phyloP scores from a whole-genome alignment of 1,140 invertebrate species.

The Drosophila saltans region DNA sequence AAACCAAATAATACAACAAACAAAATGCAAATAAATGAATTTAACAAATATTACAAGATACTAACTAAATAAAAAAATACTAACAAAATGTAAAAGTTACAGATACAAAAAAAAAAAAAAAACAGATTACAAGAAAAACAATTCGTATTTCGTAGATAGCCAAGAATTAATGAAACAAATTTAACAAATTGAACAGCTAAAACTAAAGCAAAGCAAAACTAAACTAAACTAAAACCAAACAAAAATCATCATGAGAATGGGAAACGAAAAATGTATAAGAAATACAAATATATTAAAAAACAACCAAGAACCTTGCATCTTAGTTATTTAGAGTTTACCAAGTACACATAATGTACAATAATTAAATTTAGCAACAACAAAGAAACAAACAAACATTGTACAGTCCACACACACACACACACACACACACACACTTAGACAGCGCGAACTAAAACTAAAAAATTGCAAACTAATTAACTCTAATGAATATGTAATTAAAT shows the following conservation, averaged over 20 bases:
- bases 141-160: slow-evolving; percentile 72
- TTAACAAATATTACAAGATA: slow-evolving; percentile 47
- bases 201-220: neutral
- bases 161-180: slow-evolving; percentile 59
- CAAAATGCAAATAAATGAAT: slow-evolving; percentile 70
- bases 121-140: slow-evolving; percentile 22
- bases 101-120: neutral
- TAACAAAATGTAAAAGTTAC: slow-evolving; percentile 18
- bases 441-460: slow-evolving; percentile 19
- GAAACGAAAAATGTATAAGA: neutral
- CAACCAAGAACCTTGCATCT: slow-evolving; percentile 19
- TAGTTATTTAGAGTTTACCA: slow-evolving; percentile 36
- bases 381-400: neutral
- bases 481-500: slow-evolving; percentile 38
- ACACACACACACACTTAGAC: neutral
- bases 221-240: slow-evolving; percentile 1
- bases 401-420: too few relatives aligned
- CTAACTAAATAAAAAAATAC: slow-evolving; percentile 29
- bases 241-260: neutral
- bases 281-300: slow-evolving; percentile 10
- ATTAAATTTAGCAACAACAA: slow-evolving; percentile 35
- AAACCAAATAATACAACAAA: slow-evolving; percentile 63
- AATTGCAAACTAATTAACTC: slow-evolving; percentile 40
- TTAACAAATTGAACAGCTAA: neutral
- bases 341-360: slow-evolving; percentile 28